These are phyloP conservation scores for Actenoides hombroni DNA, from an alignment of 2,113 vertebrate species.

Conservation along the genomic window DNA sequence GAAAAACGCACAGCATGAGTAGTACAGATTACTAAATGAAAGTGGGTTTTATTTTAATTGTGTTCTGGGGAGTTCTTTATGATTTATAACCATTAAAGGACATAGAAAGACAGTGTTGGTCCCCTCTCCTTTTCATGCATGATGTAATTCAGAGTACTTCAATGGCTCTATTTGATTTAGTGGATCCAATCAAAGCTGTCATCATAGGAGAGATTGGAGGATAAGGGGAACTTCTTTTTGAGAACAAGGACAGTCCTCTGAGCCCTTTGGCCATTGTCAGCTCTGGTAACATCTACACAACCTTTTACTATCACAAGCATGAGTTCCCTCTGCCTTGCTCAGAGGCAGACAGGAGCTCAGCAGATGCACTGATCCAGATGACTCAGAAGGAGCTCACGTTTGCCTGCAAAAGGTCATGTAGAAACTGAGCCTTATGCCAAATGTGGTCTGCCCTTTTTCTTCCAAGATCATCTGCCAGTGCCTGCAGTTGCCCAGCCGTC, in stretches of 20 bases:
- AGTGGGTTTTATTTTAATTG: background rate
- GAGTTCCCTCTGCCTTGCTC: background rate
- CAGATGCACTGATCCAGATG: background rate
- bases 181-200: background rate
- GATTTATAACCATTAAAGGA: background rate
- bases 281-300: background rate
- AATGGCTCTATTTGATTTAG: background rate
- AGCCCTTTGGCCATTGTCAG: background rate
- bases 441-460: background rate
- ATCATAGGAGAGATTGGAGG: background rate
- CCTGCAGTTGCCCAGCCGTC: background rate
- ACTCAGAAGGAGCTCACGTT: background rate
- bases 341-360: background rate
- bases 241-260: background rate
- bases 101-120: background rate
- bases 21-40: slow-evolving; percentile 18
- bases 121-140: background rate
- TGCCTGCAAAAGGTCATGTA: background rate
- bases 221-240: background rate
- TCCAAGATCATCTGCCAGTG: background rate
- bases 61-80: background rate
- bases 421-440: background rate
- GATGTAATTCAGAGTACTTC: background rate
- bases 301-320: background rate
- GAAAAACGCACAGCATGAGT: background rate